Conservation (phyloP, 2,888 invertebrate species). For the Xanthia togata region DNA sequence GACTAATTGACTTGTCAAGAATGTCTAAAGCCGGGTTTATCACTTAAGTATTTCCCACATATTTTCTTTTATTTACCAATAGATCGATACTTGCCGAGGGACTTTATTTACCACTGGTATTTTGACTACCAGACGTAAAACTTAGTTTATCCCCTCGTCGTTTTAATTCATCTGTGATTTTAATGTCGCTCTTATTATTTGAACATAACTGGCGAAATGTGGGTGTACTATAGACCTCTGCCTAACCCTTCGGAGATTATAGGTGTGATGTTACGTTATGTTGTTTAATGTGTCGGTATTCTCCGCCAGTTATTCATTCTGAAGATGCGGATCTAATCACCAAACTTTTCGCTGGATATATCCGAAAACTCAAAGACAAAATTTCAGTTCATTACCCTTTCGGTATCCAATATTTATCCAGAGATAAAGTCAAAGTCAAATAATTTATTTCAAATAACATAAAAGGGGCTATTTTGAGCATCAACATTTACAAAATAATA, state of each 20-base stretch:
- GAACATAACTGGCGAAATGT: neutral
- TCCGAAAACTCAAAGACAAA: neutral
- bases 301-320: neutral
- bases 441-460: too few species aligned
- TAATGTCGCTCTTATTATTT: neutral
- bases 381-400: neutral
- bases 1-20: constrained; percentile 11
- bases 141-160: neutral
- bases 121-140: neutral
- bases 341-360: neutral
- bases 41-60: neutral
- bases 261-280: neutral
- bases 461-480: too few species aligned
- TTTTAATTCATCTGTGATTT: neutral
- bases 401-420: neutral
- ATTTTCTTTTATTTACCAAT: constrained; percentile 17
- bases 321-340: neutral
- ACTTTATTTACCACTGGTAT: neutral
- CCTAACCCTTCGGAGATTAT: neutral
- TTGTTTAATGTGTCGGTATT: neutral
- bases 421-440: too few species aligned
- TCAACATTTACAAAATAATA: too few species aligned
- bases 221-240: neutral
- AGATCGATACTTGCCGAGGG: neutral
- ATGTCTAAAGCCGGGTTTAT: constrained; percentile 14